phyloP scores from a whole-genome alignment of 2,888 invertebrate species.

The Heliconius ethilla region DNA sequence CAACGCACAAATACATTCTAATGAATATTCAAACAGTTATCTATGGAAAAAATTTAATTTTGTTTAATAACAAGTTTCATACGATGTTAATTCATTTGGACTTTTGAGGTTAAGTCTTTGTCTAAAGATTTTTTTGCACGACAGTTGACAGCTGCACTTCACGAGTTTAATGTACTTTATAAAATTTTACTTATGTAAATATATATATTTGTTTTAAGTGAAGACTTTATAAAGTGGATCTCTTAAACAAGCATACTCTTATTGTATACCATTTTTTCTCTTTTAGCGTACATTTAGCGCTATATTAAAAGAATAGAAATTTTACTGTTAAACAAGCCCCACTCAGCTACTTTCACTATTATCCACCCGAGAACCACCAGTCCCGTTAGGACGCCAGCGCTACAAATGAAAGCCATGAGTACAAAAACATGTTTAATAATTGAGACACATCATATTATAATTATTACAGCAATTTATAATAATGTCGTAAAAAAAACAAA shows the following conservation, averaged over 20 bases:
- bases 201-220: not conserved
- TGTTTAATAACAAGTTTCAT: not conserved
- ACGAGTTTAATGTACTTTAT: not conserved
- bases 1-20: not conserved
- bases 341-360: conserved; percentile 44
- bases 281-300: not conserved
- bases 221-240: not conserved
- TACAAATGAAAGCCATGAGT: conserved; percentile 58
- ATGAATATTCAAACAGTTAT: not conserved
- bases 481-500: conserved; percentile 75
- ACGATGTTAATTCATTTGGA: not conserved
- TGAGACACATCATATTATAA: conserved; percentile 64
- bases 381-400: conserved; percentile 49
- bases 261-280: not conserved
- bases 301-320: not conserved
- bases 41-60: not conserved
- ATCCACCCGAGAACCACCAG: conserved; percentile 20
- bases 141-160: conserved; percentile 9
- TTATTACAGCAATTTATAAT: conserved; percentile 79
- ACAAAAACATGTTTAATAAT: conserved; percentile 80
- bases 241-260: not conserved
- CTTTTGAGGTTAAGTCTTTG: conserved; percentile 23
- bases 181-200: not conserved
- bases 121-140: not conserved
- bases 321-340: conserved; percentile 31